A percentile compares a stretch with the other conserved stretches of the same genome.
Evolutionary conservation across 2,797 vertebrate genomes (phyloP).

Genomic region (Cichlasoma orientale): DNA sequence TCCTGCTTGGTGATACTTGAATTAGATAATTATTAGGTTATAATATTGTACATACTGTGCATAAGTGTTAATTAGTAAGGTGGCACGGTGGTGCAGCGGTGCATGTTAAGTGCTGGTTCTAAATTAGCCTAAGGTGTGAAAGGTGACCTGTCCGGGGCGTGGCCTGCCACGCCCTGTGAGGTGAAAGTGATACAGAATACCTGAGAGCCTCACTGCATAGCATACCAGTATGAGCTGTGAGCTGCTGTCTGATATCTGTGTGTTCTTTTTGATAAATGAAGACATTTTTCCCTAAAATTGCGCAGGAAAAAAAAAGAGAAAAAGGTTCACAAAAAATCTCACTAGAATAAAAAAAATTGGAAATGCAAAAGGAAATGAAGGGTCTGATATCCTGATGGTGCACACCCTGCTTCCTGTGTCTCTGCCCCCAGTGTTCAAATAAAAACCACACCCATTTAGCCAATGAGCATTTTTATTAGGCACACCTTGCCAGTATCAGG

Average conservation of each 20-base stretch:
- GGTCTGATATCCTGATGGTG: background rate
- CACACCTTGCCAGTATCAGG: rapidly evolving
- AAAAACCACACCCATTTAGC: too few relatives aligned
- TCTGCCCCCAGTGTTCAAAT: background rate
- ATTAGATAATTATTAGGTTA: background rate
- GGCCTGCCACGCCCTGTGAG: too few relatives aligned
- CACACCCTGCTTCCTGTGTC: background rate
- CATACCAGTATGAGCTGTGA: background rate
- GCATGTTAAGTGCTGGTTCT: too few relatives aligned
- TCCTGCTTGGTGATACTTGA: rapidly evolving
- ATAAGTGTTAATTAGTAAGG: background rate
- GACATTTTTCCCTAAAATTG: too few relatives aligned
- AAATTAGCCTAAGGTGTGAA: rapidly evolving
- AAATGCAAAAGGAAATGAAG: background rate
- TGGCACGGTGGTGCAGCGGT: too few relatives aligned
- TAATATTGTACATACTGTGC: background rate
- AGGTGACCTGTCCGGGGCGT: background rate
- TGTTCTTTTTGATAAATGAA: rapidly evolving
- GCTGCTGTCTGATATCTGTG: background rate
- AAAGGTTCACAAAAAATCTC: too few relatives aligned
- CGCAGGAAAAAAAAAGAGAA: too few relatives aligned
- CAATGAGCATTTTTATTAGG: background rate
- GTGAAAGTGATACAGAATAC: background rate
- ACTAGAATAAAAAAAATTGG: background rate
- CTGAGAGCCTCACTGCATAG: background rate